Percentiles rank a stretch among this genome's conserved stretches.
phyloP scores from a whole-genome alignment of 2,797 vertebrate species.

The Micrastur ruficollis region DNA sequence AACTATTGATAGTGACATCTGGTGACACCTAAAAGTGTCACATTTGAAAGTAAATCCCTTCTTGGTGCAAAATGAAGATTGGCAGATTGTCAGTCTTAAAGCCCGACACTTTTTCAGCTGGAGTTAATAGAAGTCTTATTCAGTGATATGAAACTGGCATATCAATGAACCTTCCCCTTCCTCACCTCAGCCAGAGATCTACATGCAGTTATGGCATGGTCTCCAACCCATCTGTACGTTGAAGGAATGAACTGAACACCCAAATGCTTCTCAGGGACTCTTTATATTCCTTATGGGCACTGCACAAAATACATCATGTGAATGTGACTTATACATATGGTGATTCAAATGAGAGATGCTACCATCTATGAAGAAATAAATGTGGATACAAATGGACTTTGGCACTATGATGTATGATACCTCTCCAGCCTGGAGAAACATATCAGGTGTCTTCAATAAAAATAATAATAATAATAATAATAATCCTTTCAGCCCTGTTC shows the following conservation, averaged over 20 bases:
- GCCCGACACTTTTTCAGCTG: not conserved
- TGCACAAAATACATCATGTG: not conserved
- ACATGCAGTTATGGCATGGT: not conserved
- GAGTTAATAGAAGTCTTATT: not conserved
- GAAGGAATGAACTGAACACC: not conserved
- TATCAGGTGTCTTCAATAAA: constrained; percentile 47
- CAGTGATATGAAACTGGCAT: not conserved
- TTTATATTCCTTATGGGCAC: not conserved
- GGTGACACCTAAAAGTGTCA: constrained; percentile 24
- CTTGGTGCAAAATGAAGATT: not conserved
- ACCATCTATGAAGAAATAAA: constrained; percentile 18
- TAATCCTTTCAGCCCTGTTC: not conserved
- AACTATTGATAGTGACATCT: constrained; percentile 40
- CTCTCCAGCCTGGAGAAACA: not conserved
- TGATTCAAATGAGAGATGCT: not conserved
- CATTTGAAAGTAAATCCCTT: not conserved
- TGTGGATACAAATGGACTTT: constrained; percentile 22
- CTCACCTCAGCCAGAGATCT: not conserved
- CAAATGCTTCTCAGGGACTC: not conserved
- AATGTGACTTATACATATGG: not conserved
- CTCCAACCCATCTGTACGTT: not conserved
- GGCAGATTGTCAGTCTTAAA: not conserved
- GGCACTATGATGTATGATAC: not conserved
- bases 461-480: constrained; percentile 36
- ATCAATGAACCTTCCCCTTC: not conserved